Base-by-base conservation (phyloP, 2,888 invertebrate genomes). In the Drosophila neotestacea region DNA sequence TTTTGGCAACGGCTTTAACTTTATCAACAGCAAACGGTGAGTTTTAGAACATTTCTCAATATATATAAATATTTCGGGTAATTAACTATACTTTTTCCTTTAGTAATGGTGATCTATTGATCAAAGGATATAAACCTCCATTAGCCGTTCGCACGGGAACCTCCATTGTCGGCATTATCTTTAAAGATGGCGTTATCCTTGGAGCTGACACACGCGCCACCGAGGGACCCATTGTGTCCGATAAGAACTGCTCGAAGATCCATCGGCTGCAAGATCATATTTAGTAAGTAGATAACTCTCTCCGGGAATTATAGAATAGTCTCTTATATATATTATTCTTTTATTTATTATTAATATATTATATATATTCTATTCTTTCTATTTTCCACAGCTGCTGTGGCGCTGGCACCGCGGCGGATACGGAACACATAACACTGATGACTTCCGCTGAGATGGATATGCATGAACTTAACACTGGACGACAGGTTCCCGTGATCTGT, bases 181-280 rank as follows among this genome's bases (percentile, higher is more conserved):
- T 94, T 89, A 95, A 97, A 91, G 98, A 98, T 94, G 99, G 99
- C 7, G 97, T 99, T n/a, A 96, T 99, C 79, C 94, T 99, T 73
- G 99, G 99, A 7, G 99, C 99, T 48, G 99, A 99, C 93, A 99
- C 99, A 0, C 95, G 99, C 91, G 98, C 99, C 36, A 99, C 99
- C 1, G 97, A 97, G 91, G 98, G 97, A 76, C 96, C 97, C 9
- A 97, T 99, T 78, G 97, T 99, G 7, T 97, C 99, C 1, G 99
- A 99, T 91, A 99, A 99, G 93, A 97, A 98, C 91, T 98, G 98
- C 91, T 93, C 95, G 65, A 99, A 99, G 93, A 98, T 99, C 81
- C 99, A 98, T 92, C 97, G 95, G 86, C 93, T 98, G 75, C 96
- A 97, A n/a, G 94, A 95, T 36, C 96, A 97, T 88, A 97, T 97